Percentiles rank a stretch among this genome's conserved stretches.
Conservation (phyloP, 2,797 vertebrate genomes). For the Rhodeus uyekii region DNA sequence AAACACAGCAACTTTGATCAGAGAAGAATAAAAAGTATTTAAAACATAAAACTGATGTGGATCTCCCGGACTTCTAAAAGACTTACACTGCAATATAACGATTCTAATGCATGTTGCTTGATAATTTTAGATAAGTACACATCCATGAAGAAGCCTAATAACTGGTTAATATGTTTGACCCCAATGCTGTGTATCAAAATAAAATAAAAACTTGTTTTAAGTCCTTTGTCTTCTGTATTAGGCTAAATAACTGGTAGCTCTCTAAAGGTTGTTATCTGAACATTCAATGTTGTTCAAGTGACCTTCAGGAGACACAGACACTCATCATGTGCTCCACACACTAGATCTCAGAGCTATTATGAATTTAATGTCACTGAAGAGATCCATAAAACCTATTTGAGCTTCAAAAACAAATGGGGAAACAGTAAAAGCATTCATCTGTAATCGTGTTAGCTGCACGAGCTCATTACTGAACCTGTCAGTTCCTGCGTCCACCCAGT, state of each 20-base stretch:
- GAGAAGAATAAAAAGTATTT: background rate
- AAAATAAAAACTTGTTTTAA: background rate
- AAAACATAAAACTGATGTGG: background rate
- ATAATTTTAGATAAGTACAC: no score
- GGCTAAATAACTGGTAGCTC: background rate
- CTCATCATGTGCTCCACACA: background rate
- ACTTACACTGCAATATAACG: background rate
- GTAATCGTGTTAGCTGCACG: background rate
- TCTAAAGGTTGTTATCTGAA: background rate
- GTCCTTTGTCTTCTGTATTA: background rate
- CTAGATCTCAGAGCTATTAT: no score
- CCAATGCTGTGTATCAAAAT: background rate
- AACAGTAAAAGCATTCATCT: background rate
- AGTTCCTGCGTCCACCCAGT: background rate
- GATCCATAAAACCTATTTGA: background rate
- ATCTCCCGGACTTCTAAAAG: background rate
- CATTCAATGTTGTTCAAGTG: background rate
- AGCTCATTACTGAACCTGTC: background rate
- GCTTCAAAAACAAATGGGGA: background rate
- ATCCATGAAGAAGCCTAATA: no score
- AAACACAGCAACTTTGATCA: background rate
- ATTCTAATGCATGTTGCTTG: background rate
- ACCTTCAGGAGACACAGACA: background rate
- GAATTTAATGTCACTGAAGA: background rate
- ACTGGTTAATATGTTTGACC: no score